Evolutionary conservation across 1,140 invertebrate genomes (phyloP), one percentile per base, ranked within the genome.

Genomic region (Cydia strobilella): DNA sequence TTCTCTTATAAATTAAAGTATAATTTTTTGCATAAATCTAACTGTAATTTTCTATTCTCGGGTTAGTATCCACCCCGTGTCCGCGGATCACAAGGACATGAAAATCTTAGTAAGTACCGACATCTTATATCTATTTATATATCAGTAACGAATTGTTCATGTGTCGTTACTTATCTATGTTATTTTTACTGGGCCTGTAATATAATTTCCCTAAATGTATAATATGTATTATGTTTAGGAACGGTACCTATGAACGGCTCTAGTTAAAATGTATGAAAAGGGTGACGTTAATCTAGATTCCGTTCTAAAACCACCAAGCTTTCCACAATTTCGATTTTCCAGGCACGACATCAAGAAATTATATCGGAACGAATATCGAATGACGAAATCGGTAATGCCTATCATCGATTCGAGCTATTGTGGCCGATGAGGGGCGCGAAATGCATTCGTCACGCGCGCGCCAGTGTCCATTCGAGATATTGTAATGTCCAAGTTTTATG

Each of bases 101-200:
- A 93, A 93, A 80, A 93, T 93, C 77, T 93, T 93, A 93, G 91
- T 93, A 91, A 91, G 91, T 93, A 93, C 84, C 86, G 80, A 77
- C 82, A 71, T 82, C 73, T 78, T 80, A 78, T 80, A 45, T 82
- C 23, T 82, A 54, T 80, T 80, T 82, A 78, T 78, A 75, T 78
- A 75, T 78, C 62, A 71, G 72, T 75, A 74, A 75, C 65, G 63
- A 65, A 35, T n/a, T 31, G 10, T 31, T 13, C 15, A 65, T 65
- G 54, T 23, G 1, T 59, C 54, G 54, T 59, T 59, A 12, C 54
- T 20, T 12, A 54, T 59, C n/a, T 59, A 59, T 23, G 13, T 15
- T 45, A 45, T 0, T 45, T 45, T 45, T 45, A 45, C 13, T 45
- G 4, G 10, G 3, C 13, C 42, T 45, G 12, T 45, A 45, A 10